phyloP scores from a whole-genome alignment of 2,888 invertebrate genomes.

The Ichneumoninae sp. region DNA sequence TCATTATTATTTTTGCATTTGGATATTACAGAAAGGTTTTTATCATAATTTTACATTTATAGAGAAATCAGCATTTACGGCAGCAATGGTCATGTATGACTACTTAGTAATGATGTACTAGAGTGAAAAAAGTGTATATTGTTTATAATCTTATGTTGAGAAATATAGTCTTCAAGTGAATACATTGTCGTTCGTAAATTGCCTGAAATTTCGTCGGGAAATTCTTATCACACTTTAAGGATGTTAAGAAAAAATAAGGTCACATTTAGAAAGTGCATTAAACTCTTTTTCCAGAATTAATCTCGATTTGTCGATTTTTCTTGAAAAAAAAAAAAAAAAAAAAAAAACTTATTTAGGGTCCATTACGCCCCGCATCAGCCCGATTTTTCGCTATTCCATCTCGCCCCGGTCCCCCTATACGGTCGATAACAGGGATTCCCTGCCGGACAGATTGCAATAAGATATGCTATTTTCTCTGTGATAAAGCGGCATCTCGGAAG shows the following conservation, averaged over 20 bases:
- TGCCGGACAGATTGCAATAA: too few species aligned
- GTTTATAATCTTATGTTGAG: constrained; percentile 2
- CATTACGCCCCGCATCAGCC: too few species aligned
- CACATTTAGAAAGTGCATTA: not conserved
- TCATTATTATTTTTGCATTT: not conserved
- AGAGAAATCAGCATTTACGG: not conserved
- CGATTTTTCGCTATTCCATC: too few species aligned
- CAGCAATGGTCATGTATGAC: not conserved
- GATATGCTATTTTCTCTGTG: too few species aligned
- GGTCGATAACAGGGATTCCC: too few species aligned
- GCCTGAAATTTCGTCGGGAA: not conserved
- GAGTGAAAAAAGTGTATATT: constrained; percentile 4
- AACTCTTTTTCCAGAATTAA: not conserved
- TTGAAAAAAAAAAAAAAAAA: too few species aligned
- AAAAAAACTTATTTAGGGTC: too few species aligned
- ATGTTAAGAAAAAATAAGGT: not conserved
- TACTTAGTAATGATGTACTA: not conserved
- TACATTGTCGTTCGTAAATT: not conserved
- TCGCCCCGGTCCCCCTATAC: too few species aligned
- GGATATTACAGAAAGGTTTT: not conserved
- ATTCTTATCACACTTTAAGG: not conserved
- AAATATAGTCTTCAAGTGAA: not conserved
- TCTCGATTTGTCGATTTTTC: too few species aligned
- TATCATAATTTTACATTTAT: not conserved
- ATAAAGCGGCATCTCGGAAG: too few species aligned